phyloP scores from a whole-genome alignment of 2,888 invertebrate genomes.

The Orthonevra nobilis region DNA sequence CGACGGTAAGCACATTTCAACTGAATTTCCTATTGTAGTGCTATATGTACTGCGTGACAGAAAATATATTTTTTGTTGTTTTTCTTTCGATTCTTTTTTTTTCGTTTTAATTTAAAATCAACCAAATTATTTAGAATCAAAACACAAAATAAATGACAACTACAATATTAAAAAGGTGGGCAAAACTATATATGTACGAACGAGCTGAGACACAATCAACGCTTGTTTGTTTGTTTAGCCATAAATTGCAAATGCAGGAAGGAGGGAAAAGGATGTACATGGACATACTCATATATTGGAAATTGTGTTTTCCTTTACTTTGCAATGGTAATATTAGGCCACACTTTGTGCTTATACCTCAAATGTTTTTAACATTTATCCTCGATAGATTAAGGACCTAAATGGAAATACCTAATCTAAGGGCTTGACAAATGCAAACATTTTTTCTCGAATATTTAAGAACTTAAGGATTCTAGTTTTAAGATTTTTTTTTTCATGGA shows the following conservation, averaged over 20 bases:
- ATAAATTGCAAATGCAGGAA: conserved; percentile 7
- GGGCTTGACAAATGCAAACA: too few relatives aligned
- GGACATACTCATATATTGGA: too few relatives aligned
- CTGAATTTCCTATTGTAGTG: conserved; percentile 79
- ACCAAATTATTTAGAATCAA: conserved; percentile 52
- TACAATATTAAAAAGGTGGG: conserved; percentile 19
- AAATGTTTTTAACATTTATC: too few relatives aligned
- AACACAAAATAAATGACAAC: conserved; percentile 27
- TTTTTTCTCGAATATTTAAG: too few relatives aligned
- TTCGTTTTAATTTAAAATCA: conserved; percentile 56
- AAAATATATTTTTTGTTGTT: conserved; percentile 73
- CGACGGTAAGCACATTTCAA: conserved; percentile 79
- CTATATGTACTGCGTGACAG: conserved; percentile 79
- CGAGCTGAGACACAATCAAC: conserved; percentile 38
- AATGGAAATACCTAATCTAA: too few relatives aligned
- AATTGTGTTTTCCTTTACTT: too few relatives aligned
- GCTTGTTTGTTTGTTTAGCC: conserved; percentile 40
- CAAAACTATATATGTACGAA: conserved; percentile 17
- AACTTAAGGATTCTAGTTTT: too few relatives aligned
- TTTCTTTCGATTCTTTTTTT: conserved; percentile 58
- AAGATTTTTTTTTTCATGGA: too few relatives aligned
- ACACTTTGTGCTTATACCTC: too few relatives aligned
- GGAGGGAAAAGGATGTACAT: background rate
- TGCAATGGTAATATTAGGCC: too few relatives aligned
- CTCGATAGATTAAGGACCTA: too few relatives aligned